These are phyloP conservation scores for Sitta carolinensis DNA, from an alignment of 2,797 vertebrate species.

Conservation along the genomic window DNA sequence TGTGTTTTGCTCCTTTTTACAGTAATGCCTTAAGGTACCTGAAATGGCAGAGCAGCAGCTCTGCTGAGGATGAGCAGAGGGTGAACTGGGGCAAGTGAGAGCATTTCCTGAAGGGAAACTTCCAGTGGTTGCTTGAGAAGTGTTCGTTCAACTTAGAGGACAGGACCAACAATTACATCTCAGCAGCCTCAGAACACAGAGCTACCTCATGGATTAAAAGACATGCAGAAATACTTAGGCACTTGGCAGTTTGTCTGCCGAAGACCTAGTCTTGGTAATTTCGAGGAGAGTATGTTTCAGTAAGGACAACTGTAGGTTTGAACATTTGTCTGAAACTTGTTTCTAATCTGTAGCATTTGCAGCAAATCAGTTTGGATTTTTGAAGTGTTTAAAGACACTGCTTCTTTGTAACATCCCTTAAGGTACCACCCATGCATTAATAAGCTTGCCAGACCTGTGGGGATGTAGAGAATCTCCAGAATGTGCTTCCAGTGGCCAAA, in stretches of 20 bases:
- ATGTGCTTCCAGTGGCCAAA: neutral
- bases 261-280: neutral
- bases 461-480: neutral
- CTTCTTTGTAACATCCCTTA: neutral
- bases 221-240: neutral
- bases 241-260: neutral
- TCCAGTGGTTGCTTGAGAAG: neutral
- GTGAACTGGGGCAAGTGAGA: neutral
- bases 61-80: neutral
- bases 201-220: neutral
- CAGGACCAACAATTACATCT: neutral
- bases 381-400: neutral
- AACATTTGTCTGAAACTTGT: neutral
- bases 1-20: no score
- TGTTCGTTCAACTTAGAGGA: fast-evolving
- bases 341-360: neutral
- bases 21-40: neutral
- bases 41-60: neutral
- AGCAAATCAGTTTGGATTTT: neutral
- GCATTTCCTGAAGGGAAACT: neutral
- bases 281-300: neutral
- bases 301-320: neutral
- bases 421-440: neutral
- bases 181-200: neutral
- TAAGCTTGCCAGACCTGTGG: neutral